A percentile compares a stretch with the other conserved stretches of the same genome.
Evolutionary conservation across 2,888 invertebrate species (phyloP).

Genomic region (Syritta pipiens): DNA sequence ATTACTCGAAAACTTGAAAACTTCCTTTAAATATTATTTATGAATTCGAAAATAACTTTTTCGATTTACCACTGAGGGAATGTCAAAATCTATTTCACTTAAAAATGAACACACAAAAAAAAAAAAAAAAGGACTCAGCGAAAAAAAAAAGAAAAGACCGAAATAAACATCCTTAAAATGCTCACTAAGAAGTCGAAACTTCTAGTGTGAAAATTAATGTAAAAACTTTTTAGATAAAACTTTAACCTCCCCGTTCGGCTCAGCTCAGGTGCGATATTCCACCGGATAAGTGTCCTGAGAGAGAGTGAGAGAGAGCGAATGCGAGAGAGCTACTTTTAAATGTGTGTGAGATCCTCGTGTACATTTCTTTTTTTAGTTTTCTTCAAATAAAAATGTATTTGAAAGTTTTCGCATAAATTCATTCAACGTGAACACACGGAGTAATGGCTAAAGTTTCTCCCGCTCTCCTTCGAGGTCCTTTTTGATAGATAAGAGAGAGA

Average conservation of each 20-base stretch:
- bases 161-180: constrained; percentile 57
- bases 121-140: no score
- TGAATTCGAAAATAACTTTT: no score
- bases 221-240: constrained; percentile 66
- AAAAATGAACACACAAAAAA: not conserved
- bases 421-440: constrained; percentile 50
- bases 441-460: constrained; percentile 51
- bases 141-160: constrained; percentile 7
- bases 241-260: constrained; percentile 35
- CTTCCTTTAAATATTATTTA: no score
- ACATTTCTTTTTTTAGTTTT: constrained; percentile 43
- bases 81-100: constrained; percentile 57
- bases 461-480: not conserved
- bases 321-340: no score
- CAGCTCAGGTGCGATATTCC: constrained; percentile 60
- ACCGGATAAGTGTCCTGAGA: constrained; percentile 29
- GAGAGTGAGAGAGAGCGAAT: no score
- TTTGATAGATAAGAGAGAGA: not conserved
- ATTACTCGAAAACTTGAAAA: no score
- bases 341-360: not conserved
- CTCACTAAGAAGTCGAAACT: constrained; percentile 54
- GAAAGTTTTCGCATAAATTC: constrained; percentile 67
- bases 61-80: no score
- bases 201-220: constrained; percentile 67
- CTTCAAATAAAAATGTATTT: constrained; percentile 64